Percentiles rank a stretch among this genome's conserved stretches.
Evolutionary conservation across 2,797 vertebrate genomes (phyloP).

Genomic region (Erpetoichthys calabaricus): DNA sequence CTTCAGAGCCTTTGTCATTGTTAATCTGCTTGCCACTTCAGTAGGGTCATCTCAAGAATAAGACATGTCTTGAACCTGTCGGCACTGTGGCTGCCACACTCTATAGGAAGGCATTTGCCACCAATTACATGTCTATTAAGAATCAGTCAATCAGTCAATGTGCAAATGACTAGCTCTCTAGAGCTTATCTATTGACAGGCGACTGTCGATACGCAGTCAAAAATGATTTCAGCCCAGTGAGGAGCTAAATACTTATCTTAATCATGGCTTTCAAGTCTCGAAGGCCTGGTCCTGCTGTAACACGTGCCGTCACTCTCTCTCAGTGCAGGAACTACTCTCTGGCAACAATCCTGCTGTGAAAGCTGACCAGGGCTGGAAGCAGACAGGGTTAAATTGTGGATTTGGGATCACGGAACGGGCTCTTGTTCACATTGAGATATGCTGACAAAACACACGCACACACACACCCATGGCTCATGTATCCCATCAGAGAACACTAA

Average conservation of each 20-base stretch:
- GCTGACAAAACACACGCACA: no score
- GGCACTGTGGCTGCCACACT: conserved; percentile 56
- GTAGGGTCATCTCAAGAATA: conserved; percentile 31
- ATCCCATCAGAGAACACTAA: no score
- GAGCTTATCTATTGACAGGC: conserved; percentile 74
- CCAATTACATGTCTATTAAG: conserved; percentile 99
- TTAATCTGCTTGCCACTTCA: no score
- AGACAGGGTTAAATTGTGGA: no score
- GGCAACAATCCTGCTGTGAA: no score
- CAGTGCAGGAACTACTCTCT: not conserved
- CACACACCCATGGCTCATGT: no score
- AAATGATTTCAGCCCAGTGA: conserved; percentile 59
- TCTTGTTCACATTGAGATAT: no score
- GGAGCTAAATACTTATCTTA: conserved; percentile 55
- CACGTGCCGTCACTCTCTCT: conserved; percentile 5
- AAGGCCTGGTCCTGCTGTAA: conserved; percentile 2
- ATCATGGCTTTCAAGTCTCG: conserved; percentile 38
- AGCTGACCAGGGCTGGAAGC: no score
- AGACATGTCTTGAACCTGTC: conserved; percentile 65
- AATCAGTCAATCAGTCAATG: conserved; percentile 88
- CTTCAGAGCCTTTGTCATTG: no score
- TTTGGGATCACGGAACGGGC: no score
- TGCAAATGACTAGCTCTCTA: conserved; percentile 76
- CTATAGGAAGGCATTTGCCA: conserved; percentile 93
- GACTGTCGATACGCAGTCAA: conserved; percentile 78